Conservation (phyloP, 2,797 vertebrate species). For the Spea hammondii region DNA sequence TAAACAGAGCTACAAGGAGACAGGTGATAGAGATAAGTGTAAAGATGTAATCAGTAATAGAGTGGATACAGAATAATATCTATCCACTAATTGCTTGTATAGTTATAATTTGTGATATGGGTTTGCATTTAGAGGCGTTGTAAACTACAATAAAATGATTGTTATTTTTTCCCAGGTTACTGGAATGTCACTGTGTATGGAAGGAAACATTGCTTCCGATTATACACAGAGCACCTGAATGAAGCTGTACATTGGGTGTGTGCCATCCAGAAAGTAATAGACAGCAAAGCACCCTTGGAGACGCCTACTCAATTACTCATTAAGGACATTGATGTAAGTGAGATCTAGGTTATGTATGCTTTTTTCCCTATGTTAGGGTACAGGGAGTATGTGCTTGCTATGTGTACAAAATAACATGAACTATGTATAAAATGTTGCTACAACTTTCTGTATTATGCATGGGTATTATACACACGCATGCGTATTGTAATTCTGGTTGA, state of each 20-base stretch:
- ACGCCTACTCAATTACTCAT: constrained; percentile 94
- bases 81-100: too few species aligned
- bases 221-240: constrained; percentile 88
- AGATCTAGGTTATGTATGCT: background rate
- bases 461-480: too few species aligned
- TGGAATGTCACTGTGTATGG: constrained; percentile 93
- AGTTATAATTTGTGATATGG: too few species aligned
- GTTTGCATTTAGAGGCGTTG: too few species aligned
- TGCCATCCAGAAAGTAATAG: constrained; percentile 88
- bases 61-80: too few species aligned
- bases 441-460: too few species aligned
- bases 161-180: constrained; percentile 71
- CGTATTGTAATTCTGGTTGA: too few species aligned
- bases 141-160: background rate
- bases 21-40: constrained; percentile 70
- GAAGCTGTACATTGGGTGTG: constrained; percentile 92
- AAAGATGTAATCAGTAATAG: too few species aligned
- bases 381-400: too few species aligned
- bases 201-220: constrained; percentile 86
- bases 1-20: constrained; percentile 90
- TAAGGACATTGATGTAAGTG: constrained; percentile 84
- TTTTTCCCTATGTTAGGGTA: too few species aligned
- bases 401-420: too few species aligned
- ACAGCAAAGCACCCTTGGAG: constrained; percentile 87
- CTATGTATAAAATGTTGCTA: too few species aligned